These are phyloP conservation scores for Otus sunia DNA, from an alignment of 2,113 vertebrate species.

Conservation along the genomic window DNA sequence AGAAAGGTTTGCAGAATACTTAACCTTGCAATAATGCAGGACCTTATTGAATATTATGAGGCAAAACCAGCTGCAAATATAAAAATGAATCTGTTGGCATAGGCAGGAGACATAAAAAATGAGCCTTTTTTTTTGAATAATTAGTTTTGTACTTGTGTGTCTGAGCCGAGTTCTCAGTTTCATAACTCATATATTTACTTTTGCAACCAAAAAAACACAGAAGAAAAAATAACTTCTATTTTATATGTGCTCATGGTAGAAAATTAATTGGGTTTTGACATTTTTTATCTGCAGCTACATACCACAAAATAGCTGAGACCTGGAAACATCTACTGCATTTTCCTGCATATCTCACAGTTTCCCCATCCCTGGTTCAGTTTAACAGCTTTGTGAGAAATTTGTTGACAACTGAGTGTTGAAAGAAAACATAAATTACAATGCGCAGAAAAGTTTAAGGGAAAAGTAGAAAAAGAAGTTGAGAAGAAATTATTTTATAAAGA, in stretches of 20 bases:
- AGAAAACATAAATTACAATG: not conserved
- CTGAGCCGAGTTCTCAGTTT: not conserved
- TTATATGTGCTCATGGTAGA: not conserved
- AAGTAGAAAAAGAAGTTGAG: not conserved
- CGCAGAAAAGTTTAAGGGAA: not conserved
- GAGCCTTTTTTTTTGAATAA: not conserved
- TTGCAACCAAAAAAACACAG: not conserved
- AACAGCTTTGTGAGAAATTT: not conserved
- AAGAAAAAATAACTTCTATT: not conserved
- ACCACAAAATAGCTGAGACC: not conserved
- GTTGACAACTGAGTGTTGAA: not conserved
- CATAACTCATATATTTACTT: not conserved
- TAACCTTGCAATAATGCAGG: not conserved
- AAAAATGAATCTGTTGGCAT: not conserved
- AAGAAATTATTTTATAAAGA: not conserved
- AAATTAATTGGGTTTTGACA: not conserved
- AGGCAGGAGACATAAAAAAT: not conserved
- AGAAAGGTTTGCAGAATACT: not conserved
- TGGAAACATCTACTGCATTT: not conserved
- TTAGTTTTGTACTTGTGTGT: not conserved
- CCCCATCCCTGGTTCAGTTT: not conserved
- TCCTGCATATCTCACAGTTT: not conserved
- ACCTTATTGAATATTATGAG: not conserved
- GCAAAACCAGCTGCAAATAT: not conserved
- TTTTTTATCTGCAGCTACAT: not conserved